A percentile compares a stretch with the other conserved stretches of the same genome.
Evolutionary conservation across 2,888 invertebrate species (phyloP).

Genomic region (Amiota mariae): DNA sequence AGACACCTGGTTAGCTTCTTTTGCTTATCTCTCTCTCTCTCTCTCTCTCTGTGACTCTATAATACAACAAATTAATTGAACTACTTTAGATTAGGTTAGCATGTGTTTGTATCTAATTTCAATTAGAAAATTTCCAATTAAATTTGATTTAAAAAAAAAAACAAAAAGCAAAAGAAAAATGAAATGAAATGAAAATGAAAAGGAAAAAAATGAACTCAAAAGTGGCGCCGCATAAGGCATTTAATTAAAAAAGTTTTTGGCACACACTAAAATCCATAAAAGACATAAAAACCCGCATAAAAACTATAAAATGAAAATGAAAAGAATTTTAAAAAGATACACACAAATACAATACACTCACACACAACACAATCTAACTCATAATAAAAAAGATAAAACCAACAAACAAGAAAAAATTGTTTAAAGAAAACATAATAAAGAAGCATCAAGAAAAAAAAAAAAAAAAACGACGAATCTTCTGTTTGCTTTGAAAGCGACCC

Average conservation of each 20-base stretch:
- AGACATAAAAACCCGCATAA: slow-evolving; percentile 72
- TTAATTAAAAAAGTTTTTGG: slow-evolving; percentile 73
- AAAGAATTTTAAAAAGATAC: slow-evolving; percentile 65
- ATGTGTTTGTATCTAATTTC: slow-evolving; percentile 21
- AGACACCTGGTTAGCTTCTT: too few species aligned
- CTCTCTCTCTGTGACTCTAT: too few species aligned
- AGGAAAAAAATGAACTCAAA: neutral
- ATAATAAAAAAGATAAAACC: neutral
- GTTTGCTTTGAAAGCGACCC: slow-evolving; percentile 17
- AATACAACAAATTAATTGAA: neutral
- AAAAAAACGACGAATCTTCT: slow-evolving; percentile 31
- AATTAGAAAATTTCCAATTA: slow-evolving; percentile 27
- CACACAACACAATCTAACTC: slow-evolving; percentile 24
- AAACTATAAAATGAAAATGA: slow-evolving; percentile 71
- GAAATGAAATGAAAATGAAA: slow-evolving; percentile 22
- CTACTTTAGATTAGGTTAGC: slow-evolving; percentile 1
- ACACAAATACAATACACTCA: slow-evolving; percentile 22
- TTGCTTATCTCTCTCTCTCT: too few species aligned
- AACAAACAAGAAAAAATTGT: slow-evolving; percentile 41
- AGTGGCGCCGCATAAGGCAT: slow-evolving; percentile 50
- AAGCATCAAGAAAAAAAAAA: slow-evolving; percentile 24
- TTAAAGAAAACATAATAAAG: slow-evolving; percentile 43
- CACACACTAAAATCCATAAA: slow-evolving; percentile 73
- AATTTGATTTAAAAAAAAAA: slow-evolving; percentile 9
- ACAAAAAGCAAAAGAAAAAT: slow-evolving; percentile 35